Evolutionary conservation across 2,888 invertebrate genomes (phyloP).

Genomic region (Rotaria socialis): DNA sequence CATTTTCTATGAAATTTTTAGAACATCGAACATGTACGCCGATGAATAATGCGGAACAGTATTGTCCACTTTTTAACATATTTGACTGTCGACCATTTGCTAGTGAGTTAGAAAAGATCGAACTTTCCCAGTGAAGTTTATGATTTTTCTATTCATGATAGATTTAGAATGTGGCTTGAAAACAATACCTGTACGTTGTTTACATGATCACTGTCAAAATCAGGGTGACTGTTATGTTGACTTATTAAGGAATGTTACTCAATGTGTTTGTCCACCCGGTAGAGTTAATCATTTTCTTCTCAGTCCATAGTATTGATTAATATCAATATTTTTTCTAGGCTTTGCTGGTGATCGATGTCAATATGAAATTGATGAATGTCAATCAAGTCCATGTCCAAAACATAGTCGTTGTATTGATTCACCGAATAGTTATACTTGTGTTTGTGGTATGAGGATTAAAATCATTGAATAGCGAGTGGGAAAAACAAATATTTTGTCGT

Average conservation of each 20-base stretch:
- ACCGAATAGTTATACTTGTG: slow-evolving; percentile 22
- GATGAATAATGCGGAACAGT: slow-evolving; percentile 23
- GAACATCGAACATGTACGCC: slow-evolving; percentile 7
- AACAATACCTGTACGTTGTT: slow-evolving; percentile 22
- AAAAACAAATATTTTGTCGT: not conserved
- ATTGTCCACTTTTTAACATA: slow-evolving; percentile 30
- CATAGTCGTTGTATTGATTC: slow-evolving; percentile 29
- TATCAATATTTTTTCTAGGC: slow-evolving; percentile 17
- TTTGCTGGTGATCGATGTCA: slow-evolving; percentile 34
- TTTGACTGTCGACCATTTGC: slow-evolving; percentile 35
- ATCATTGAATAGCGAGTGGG: not conserved
- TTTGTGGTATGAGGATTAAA: slow-evolving; percentile 27
- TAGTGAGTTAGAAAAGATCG: not conserved
- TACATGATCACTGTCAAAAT: slow-evolving; percentile 22
- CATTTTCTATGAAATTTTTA: not conserved
- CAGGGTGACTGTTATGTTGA: slow-evolving; percentile 11
- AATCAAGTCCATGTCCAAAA: slow-evolving; percentile 28
- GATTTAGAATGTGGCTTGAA: slow-evolving; percentile 6
- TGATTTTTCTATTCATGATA: not conserved
- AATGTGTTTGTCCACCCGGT: slow-evolving; percentile 33
- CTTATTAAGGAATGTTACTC: not conserved
- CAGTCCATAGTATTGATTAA: not conserved
- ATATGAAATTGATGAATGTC: slow-evolving; percentile 27
- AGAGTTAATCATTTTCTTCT: not conserved
- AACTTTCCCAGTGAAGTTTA: too few relatives aligned